A percentile compares a stretch with the other conserved stretches of the same genome.
phyloP scores from a whole-genome alignment of 1,140 invertebrate species.

The Drosophila asahinai region DNA sequence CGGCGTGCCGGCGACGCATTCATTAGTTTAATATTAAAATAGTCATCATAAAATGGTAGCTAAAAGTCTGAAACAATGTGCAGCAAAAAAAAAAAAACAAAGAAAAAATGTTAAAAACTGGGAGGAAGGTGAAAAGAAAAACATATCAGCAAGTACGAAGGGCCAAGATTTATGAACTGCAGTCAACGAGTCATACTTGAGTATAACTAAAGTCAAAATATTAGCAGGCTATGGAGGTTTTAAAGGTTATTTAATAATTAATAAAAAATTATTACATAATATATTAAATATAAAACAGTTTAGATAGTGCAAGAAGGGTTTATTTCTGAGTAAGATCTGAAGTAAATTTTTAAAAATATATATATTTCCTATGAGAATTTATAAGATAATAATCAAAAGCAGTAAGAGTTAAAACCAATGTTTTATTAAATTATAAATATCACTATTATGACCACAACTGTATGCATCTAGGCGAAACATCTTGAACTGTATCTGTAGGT shows the following conservation, averaged over 20 bases:
- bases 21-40: conserved; percentile 83
- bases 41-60: conserved; percentile 80
- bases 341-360: too few species aligned
- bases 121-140: conserved; percentile 9
- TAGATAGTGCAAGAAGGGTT: background rate
- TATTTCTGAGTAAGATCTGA: background rate
- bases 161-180: conserved; percentile 79
- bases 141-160: conserved; percentile 52
- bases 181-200: conserved; percentile 33
- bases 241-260: background rate
- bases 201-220: conserved; percentile 1
- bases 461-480: conserved; percentile 23
- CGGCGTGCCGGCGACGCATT: conserved; percentile 75
- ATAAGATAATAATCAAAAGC: background rate
- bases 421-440: background rate
- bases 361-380: too few species aligned
- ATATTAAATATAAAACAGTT: too few species aligned
- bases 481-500: conserved; percentile 29
- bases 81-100: conserved; percentile 18
- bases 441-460: background rate
- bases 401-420: background rate
- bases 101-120: conserved; percentile 6
- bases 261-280: background rate
- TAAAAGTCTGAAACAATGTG: conserved; percentile 73
- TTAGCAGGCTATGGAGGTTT: background rate